phyloP scores from a whole-genome alignment of 2,113 vertebrate genomes.

The Mesembrinibis cayennensis region DNA sequence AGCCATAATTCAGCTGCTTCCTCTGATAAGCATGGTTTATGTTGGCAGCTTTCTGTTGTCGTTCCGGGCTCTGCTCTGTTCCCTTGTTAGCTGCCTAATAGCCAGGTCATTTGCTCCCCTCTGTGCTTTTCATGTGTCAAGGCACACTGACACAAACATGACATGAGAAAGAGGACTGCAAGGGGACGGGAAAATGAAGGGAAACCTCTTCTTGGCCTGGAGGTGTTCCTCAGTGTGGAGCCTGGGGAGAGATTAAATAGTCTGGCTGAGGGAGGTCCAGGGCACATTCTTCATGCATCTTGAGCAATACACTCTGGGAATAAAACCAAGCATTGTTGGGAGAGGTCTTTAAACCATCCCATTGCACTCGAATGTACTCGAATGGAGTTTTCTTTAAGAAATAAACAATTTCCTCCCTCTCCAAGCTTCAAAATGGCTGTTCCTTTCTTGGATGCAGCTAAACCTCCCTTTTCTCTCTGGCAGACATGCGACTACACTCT shows the following conservation, averaged over 20 bases:
- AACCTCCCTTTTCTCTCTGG: conserved; percentile 25
- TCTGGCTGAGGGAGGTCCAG: neutral
- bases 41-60: conserved; percentile 37
- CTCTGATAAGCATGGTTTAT: conserved; percentile 56
- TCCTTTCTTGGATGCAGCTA: neutral
- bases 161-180: neutral
- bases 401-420: neutral
- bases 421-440: neutral
- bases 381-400: neutral
- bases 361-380: neutral
- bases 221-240: conserved; percentile 1
- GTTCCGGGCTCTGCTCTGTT: neutral
- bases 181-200: neutral
- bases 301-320: neutral
- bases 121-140: conserved; percentile 1
- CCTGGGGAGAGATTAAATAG: neutral
- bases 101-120: conserved; percentile 20
- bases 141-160: neutral
- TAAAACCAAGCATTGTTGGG: neutral
- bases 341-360: neutral
- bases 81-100: conserved; percentile 22
- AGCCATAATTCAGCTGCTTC: conserved; percentile 63
- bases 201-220: neutral
- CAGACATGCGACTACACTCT: conserved; percentile 67
- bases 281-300: neutral